A percentile compares a stretch with the other conserved stretches of the same genome.
These are phyloP conservation scores for Macaca nemestrina DNA, from an alignment of 2,113 vertebrate species.

Conservation along the genomic window DNA sequence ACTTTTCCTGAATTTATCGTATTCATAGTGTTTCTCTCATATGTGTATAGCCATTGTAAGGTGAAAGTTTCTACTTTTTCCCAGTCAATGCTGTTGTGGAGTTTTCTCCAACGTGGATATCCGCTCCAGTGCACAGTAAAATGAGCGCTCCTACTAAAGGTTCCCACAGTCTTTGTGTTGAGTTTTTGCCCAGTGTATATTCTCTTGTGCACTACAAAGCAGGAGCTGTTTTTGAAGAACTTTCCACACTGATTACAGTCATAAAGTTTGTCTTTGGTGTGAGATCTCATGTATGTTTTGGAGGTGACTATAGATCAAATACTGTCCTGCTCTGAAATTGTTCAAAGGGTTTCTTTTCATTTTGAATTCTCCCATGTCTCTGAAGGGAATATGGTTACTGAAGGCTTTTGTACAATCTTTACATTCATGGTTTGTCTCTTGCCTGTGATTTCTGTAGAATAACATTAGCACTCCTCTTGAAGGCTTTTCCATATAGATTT, in stretches of 20 bases:
- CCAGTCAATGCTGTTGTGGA: neutral
- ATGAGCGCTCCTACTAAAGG: slow-evolving; percentile 88
- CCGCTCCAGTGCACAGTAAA: slow-evolving; percentile 85
- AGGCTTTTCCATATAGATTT: slow-evolving; percentile 14
- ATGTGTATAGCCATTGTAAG: neutral
- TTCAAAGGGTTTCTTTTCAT: neutral
- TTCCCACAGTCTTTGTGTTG: slow-evolving; percentile 61
- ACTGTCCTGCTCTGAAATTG: neutral
- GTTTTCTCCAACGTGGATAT: neutral
- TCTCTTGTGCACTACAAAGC: neutral
- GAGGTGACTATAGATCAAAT: neutral
- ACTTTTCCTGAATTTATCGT: neutral
- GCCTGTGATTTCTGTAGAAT: neutral
- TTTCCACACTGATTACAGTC: neutral
- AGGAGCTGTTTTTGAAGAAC: neutral
- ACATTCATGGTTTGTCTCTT: slow-evolving; percentile 35
- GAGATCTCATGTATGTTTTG: neutral
- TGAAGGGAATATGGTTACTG: neutral
- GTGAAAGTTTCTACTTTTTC: neutral
- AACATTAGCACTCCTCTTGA: neutral
- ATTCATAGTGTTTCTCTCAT: neutral
- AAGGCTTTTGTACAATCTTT: neutral
- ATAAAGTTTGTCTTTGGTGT: neutral
- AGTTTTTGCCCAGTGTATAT: neutral
- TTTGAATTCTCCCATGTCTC: slow-evolving; percentile 16